Evolutionary conservation across 2,888 invertebrate species (phyloP).

Genomic region (Drosophila acutilabella): DNA sequence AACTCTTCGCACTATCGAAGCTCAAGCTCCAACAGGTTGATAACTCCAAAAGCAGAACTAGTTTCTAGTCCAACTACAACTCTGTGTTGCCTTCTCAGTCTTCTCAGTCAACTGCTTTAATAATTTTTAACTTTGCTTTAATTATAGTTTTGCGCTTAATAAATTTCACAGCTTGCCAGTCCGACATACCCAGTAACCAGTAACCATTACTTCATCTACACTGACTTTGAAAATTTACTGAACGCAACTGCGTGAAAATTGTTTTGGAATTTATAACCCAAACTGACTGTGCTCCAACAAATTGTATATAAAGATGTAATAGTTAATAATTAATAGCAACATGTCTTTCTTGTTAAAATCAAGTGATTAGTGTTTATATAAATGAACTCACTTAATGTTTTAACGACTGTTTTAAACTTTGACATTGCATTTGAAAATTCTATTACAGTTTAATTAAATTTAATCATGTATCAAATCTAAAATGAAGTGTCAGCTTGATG

Average conservation of each 20-base stretch:
- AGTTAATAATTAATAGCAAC: conserved; percentile 38
- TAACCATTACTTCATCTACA: background rate
- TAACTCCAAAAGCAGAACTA: conserved; percentile 12
- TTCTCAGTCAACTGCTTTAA: conserved; percentile 65
- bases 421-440: background rate
- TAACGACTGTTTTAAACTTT: background rate
- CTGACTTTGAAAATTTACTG: conserved; percentile 32
- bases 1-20: conserved; percentile 29
- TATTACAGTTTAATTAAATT: background rate
- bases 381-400: background rate
- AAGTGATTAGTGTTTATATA: background rate
- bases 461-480: background rate
- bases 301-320: conserved; percentile 43
- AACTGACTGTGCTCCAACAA: conserved; percentile 17
- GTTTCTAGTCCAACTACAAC: conserved; percentile 2
- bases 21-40: conserved; percentile 27
- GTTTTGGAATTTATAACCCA: conserved; percentile 56
- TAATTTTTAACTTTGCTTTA: conserved; percentile 80
- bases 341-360: too few relatives aligned
- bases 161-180: conserved; percentile 70
- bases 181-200: conserved; percentile 16
- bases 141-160: conserved; percentile 82
- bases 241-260: conserved; percentile 51
- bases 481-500: conserved; percentile 3
- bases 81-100: conserved; percentile 17